A percentile compares a stretch with the other conserved stretches of the same genome.
These are phyloP conservation scores for Aricia artaxerxes DNA, from an alignment of 2,888 invertebrate species.

Conservation along the genomic window DNA sequence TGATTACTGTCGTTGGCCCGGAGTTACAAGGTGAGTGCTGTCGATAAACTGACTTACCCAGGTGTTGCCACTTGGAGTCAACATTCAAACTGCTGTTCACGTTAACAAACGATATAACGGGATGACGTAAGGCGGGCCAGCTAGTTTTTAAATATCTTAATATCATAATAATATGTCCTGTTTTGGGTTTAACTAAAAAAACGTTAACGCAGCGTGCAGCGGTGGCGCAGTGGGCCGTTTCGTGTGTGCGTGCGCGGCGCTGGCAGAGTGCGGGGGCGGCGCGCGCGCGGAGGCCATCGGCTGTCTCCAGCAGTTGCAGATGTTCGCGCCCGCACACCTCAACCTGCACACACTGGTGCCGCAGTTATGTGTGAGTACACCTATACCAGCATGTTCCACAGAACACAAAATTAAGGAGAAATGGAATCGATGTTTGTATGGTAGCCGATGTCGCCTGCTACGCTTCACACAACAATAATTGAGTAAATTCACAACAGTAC, in stretches of 20 bases:
- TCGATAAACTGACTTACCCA: background rate
- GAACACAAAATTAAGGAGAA: no score
- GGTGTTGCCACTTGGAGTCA: slow-evolving; percentile 92
- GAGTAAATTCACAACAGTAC: no score
- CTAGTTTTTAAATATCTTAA: no score
- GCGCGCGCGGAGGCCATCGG: slow-evolving; percentile 98
- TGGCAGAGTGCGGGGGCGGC: slow-evolving; percentile 93
- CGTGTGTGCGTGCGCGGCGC: slow-evolving; percentile 95
- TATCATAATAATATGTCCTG: no score
- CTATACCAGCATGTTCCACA: no score
- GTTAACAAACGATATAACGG: no score
- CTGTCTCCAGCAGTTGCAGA: slow-evolving; percentile 97
- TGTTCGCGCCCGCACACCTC: slow-evolving; percentile 97
- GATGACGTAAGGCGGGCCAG: slow-evolving; percentile 49
- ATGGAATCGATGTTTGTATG: no score
- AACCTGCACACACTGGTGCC: slow-evolving; percentile 96
- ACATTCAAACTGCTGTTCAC: slow-evolving; percentile 91
- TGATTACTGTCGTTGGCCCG: slow-evolving; percentile 98
- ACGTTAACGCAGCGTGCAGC: slow-evolving; percentile 52
- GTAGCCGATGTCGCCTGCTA: no score
- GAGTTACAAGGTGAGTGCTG: slow-evolving; percentile 91
- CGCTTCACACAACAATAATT: no score
- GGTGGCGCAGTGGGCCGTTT: slow-evolving; percentile 80
- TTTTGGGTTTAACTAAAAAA: no score
- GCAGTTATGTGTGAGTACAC: slow-evolving; percentile 90